These are phyloP conservation scores for Protonemura montana DNA, from an alignment of 2,888 invertebrate species.

Conservation along the genomic window DNA sequence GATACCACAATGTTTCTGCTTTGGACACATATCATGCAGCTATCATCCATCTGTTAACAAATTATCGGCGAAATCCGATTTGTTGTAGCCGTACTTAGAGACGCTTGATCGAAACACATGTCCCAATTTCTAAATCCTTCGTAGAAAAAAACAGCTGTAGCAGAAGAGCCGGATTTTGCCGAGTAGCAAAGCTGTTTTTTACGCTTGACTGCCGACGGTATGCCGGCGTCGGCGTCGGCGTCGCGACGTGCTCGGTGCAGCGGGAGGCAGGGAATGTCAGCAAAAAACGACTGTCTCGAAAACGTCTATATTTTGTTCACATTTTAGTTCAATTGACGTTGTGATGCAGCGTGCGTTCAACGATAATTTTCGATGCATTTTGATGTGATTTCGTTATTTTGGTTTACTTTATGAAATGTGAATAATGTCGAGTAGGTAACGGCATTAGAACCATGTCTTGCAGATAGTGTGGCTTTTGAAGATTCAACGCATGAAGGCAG, in stretches of 20 bases:
- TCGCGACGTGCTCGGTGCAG: background rate
- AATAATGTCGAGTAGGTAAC: background rate
- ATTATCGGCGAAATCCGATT: background rate
- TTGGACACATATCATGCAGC: background rate
- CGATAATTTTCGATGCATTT: background rate
- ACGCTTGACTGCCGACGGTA: background rate
- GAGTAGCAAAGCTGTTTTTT: background rate
- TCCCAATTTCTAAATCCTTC: constrained; percentile 1
- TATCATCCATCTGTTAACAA: background rate
- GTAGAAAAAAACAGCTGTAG: background rate
- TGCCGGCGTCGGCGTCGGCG: background rate
- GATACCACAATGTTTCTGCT: background rate
- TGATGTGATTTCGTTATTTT: background rate
- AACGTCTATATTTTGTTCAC: background rate
- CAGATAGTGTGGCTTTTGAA: background rate
- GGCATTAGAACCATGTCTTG: background rate
- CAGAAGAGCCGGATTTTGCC: background rate
- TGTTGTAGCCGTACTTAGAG: background rate
- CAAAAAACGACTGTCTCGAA: background rate
- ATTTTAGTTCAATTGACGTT: background rate
- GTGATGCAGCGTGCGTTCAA: background rate
- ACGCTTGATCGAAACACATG: background rate
- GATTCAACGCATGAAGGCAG: background rate
- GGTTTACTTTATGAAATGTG: background rate
- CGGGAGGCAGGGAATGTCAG: background rate